Percentiles rank a stretch among this genome's conserved stretches.
phyloP scores from a whole-genome alignment of 2,113 vertebrate genomes.

The Tenrec ecaudatus region DNA sequence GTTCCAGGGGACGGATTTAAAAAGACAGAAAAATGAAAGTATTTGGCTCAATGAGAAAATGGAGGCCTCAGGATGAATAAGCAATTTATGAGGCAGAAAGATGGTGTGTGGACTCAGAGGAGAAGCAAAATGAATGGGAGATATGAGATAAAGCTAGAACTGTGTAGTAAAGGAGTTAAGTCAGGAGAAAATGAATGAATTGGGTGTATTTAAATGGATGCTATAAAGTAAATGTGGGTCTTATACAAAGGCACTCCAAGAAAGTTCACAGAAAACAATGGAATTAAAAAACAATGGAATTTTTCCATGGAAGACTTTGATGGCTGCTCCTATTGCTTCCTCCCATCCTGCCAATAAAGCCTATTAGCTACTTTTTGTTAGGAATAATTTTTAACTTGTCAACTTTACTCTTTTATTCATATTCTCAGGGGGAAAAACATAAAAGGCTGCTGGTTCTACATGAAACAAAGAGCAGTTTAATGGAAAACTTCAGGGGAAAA shows the following conservation, averaged over 20 bases:
- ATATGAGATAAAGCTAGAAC: slow-evolving; percentile 3
- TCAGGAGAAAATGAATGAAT: slow-evolving; percentile 6
- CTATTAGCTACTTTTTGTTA: slow-evolving; percentile 52
- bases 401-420: slow-evolving; percentile 60
- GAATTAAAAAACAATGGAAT: too few relatives aligned
- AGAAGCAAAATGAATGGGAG: slow-evolving; percentile 36
- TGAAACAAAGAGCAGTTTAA: slow-evolving; percentile 71
- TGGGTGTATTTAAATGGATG: not conserved
- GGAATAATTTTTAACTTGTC: too few relatives aligned
- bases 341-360: not conserved
- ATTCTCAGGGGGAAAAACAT: slow-evolving; percentile 70
- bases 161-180: not conserved
- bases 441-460: slow-evolving; percentile 67
- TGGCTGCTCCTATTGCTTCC: not conserved
- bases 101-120: not conserved
- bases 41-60: not conserved
- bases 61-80: not conserved
- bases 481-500: slow-evolving; percentile 75
- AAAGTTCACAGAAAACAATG: too few relatives aligned
- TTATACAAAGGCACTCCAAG: not conserved
- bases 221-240: not conserved
- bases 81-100: slow-evolving; percentile 40
- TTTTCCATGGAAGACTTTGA: too few relatives aligned
- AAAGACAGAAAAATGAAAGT: slow-evolving; percentile 28
- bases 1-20: not conserved